Evolutionary conservation across 2,888 invertebrate species (phyloP).

Genomic region (Fabriciana adippe): DNA sequence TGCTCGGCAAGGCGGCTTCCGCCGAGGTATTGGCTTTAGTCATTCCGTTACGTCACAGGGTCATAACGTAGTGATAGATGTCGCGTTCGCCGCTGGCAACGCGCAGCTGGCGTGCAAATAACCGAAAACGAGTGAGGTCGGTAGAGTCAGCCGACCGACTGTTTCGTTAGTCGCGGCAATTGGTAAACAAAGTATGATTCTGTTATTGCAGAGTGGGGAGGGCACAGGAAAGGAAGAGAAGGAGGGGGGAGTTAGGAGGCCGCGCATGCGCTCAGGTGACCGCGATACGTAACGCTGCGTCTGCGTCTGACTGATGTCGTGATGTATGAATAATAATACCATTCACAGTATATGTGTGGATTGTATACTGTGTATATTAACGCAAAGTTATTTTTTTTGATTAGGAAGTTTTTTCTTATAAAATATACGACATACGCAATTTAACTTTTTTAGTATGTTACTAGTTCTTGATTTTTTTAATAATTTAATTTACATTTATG

Average conservation of each 20-base stretch:
- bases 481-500: too few relatives aligned
- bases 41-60: constrained; percentile 78
- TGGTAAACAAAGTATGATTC: constrained; percentile 78
- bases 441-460: too few relatives aligned
- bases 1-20: constrained; percentile 72
- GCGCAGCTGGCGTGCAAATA: constrained; percentile 68
- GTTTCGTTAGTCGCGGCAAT: constrained; percentile 78
- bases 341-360: constrained; percentile 8
- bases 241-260: constrained; percentile 90
- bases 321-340: constrained; percentile 7
- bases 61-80: constrained; percentile 71
- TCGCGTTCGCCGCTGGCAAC: constrained; percentile 75
- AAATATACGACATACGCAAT: too few relatives aligned
- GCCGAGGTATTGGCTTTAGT: constrained; percentile 69
- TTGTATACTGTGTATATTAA: not conserved
- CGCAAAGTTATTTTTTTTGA: too few relatives aligned
- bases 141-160: constrained; percentile 83
- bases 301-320: constrained; percentile 61
- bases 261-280: constrained; percentile 90
- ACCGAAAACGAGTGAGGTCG: constrained; percentile 91
- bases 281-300: constrained; percentile 85
- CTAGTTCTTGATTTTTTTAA: too few relatives aligned
- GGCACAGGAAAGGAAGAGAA: constrained; percentile 78
- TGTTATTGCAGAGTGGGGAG: constrained; percentile 61
- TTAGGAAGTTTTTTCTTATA: too few relatives aligned